phyloP scores from a whole-genome alignment of 2,888 invertebrate species.

The Kuschelorhynchus macadamiae region DNA sequence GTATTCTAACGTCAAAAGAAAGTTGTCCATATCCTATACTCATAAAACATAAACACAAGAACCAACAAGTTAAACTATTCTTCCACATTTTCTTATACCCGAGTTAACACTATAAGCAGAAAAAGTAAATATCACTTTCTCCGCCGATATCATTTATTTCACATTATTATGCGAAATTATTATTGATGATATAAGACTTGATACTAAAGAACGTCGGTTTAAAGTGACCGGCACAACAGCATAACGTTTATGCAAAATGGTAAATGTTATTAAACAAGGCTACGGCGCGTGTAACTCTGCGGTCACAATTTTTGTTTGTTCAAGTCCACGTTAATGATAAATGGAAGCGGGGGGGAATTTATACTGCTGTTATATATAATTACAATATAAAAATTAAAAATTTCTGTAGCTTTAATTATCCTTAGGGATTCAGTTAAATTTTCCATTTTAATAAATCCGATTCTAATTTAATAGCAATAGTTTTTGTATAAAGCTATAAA shows the following conservation, averaged over 20 bases:
- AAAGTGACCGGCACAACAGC: neutral
- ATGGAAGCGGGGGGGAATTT: too few relatives aligned
- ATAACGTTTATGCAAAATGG: slow-evolving; percentile 3
- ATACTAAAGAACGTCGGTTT: slow-evolving; percentile 2
- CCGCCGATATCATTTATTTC: slow-evolving; percentile 13
- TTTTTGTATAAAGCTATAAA: too few relatives aligned
- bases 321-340: neutral
- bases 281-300: slow-evolving; percentile 22
- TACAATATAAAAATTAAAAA: too few relatives aligned
- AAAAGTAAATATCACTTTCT: slow-evolving; percentile 17
- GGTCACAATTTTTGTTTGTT: slow-evolving; percentile 21
- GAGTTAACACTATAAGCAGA: slow-evolving; percentile 4
- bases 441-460: too few relatives aligned
- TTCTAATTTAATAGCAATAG: neutral
- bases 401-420: too few relatives aligned
- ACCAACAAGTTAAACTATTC: slow-evolving; percentile 18
- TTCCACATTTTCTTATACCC: slow-evolving; percentile 27
- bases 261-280: slow-evolving; percentile 37
- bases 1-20: slow-evolving; percentile 54
- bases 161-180: neutral
- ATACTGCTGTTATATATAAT: too few relatives aligned
- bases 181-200: slow-evolving; percentile 11
- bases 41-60: slow-evolving; percentile 23
- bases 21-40: slow-evolving; percentile 51
- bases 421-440: too few relatives aligned